Evolutionary conservation across 2,888 invertebrate genomes (phyloP), one percentile per base, ranked within the genome.

Genomic region (Seira ritae): DNA sequence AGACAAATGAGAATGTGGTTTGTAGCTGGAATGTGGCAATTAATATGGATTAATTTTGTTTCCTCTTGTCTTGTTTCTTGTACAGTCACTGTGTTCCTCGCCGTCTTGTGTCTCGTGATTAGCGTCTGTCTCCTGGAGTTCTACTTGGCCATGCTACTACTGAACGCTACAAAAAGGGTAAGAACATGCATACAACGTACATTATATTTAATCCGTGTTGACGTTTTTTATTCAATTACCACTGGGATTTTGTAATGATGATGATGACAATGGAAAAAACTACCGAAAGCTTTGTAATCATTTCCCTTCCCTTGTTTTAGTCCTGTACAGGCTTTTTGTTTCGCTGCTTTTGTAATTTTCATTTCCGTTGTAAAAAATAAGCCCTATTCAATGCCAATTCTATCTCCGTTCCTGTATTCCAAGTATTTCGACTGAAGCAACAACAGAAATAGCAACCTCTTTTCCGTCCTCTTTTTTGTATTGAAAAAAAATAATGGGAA

Each of bases 71-170:
- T 12, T 67, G 24, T 42, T 31, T 66, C 24, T n/a, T 78, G 12
- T 77, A 55, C 81, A 86, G 86, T 86, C 68, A 81, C 37, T 22
- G 71, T 86, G 65, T 86, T 86, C 81, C 86, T 86, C 50, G 60
- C 86, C 73, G 84, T 86, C 69, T 80, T 86, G 23, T 79, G 75
- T 66, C 42, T 85, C 20, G 85, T 85, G 24, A 81, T 84, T 70
- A 81, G 85, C 68, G 79, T 86, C 23, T 85, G 86, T 77, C 82
- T 86, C 23, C 82, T 86, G 76, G 86, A 86, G 62, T 86, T 86
- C 71, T 86, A 86, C 69, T 79, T 86, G 81, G 85, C 86, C 31
- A 85, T 86, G 86, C 62, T 86, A 66, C 73, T 86, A 19, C 83
- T 86, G 23, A 83, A 85, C 60, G 86, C 84, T 66, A 80, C 84